phyloP scores from a whole-genome alignment of 2,888 invertebrate genomes.

The Cosmia trapezina region DNA sequence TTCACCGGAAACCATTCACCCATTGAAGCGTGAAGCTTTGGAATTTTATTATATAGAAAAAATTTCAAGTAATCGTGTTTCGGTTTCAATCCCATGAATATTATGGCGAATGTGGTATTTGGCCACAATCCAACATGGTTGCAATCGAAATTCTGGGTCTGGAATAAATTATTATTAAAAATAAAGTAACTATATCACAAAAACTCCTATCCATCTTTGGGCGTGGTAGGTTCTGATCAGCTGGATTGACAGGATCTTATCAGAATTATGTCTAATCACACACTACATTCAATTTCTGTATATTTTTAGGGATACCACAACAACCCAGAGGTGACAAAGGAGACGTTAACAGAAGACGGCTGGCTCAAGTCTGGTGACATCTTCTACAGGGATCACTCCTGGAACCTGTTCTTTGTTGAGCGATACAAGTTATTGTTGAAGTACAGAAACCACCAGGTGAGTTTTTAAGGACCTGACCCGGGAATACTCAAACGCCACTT shows the following conservation, averaged over 20 bases:
- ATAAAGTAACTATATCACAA: not conserved
- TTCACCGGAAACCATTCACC: no score
- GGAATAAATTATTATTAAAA: not conserved
- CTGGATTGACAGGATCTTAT: not conserved
- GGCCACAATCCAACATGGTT: not conserved
- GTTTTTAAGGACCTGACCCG: constrained; percentile 58
- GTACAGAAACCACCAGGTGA: constrained; percentile 74
- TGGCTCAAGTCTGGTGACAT: constrained; percentile 90
- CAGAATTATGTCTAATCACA: not conserved
- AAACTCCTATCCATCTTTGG: not conserved
- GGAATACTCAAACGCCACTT: not conserved
- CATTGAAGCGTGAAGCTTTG: no score
- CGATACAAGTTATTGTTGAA: constrained; percentile 87
- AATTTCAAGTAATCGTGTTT: no score
- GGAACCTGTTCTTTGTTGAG: constrained; percentile 86
- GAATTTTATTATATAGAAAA: no score
- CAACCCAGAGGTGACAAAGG: constrained; percentile 79
- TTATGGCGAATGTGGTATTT: not conserved
- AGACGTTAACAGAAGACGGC: constrained; percentile 81
- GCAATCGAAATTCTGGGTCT: not conserved
- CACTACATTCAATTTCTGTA: not conserved
- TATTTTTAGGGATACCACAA: constrained; percentile 83
- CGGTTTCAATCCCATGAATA: not conserved
- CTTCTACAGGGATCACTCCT: constrained; percentile 86
- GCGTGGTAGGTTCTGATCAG: not conserved